A percentile compares a stretch with the other conserved stretches of the same genome.
phyloP scores from a whole-genome alignment of 2,797 vertebrate genomes.

The Otolemur crassicaudatus region DNA sequence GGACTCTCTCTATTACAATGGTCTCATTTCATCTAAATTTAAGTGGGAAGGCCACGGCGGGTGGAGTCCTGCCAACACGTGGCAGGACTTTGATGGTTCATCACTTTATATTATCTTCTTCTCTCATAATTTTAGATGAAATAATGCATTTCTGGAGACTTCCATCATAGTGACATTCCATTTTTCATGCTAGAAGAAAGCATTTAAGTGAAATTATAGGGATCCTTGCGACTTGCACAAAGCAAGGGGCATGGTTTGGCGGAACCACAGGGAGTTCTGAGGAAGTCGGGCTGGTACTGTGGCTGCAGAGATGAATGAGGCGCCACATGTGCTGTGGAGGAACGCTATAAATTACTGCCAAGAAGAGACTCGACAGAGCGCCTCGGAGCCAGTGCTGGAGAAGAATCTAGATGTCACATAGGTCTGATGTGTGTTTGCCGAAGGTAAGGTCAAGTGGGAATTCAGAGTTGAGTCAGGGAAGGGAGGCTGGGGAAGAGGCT shows the following conservation, averaged over 20 bases:
- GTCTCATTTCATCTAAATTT: neutral
- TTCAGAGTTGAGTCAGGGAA: neutral
- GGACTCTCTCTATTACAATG: neutral
- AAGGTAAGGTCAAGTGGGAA: neutral
- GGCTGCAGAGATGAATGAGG: neutral
- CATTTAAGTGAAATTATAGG: neutral
- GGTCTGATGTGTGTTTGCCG: neutral
- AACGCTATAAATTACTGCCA: fast-evolving
- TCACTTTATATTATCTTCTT: neutral
- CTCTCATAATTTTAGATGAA: neutral
- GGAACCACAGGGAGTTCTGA: fast-evolving
- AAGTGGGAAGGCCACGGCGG: neutral
- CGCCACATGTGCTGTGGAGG: neutral
- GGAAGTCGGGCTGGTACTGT: neutral
- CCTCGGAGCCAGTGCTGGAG: neutral
- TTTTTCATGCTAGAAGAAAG: neutral
- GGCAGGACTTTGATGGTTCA: neutral
- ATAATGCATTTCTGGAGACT: constrained; percentile 4
- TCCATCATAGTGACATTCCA: neutral
- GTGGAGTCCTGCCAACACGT: neutral
- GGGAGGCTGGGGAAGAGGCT: neutral
- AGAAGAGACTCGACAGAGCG: neutral
- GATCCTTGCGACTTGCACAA: neutral
- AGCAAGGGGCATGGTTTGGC: neutral
- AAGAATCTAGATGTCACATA: neutral